These are phyloP conservation scores for Botia almorhae DNA, from an alignment of 2,797 vertebrate species.

Conservation along the genomic window DNA sequence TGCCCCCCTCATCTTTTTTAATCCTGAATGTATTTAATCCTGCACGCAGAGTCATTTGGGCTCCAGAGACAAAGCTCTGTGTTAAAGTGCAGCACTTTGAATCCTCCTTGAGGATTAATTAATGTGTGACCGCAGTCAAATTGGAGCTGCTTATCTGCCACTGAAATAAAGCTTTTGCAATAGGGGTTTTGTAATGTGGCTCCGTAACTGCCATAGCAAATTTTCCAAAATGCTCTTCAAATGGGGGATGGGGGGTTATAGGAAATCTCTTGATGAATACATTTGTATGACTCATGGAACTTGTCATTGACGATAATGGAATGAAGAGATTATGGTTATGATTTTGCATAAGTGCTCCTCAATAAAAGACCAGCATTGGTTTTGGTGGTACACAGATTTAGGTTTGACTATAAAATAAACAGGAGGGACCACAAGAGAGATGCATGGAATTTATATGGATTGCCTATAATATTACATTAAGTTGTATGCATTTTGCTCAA, in stretches of 20 bases:
- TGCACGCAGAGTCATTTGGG: conserved; percentile 34
- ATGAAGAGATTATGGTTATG: conserved; percentile 39
- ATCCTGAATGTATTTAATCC: conserved; percentile 37
- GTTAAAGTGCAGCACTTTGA: conserved; percentile 46
- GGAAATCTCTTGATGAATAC: conserved; percentile 34
- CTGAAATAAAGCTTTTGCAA: conserved; percentile 45
- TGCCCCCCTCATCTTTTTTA: not conserved
- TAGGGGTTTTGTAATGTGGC: conserved; percentile 22
- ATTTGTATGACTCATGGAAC: conserved; percentile 35
- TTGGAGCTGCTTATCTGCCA: conserved; percentile 55
- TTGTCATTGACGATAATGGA: conserved; percentile 41
- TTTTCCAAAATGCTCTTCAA: conserved; percentile 32
- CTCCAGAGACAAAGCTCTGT: conserved; percentile 54
- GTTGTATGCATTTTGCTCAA: not conserved
- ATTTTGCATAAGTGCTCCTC: conserved; percentile 35
- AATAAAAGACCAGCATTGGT: conserved; percentile 20
- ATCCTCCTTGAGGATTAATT: conserved; percentile 60
- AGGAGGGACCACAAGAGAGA: conserved; percentile 1
- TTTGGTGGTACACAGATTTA: conserved; percentile 4
- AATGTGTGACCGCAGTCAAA: conserved; percentile 55
- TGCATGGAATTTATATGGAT: conserved; percentile 3
- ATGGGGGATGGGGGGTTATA: not conserved
- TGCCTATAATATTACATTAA: conserved; percentile 3
- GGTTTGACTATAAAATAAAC: conserved; percentile 17
- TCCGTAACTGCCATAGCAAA: conserved; percentile 15